Evolutionary conservation across 2,797 vertebrate species (phyloP), one percentile per base, ranked within the genome.

Genomic region (Neostethus bicornis): DNA sequence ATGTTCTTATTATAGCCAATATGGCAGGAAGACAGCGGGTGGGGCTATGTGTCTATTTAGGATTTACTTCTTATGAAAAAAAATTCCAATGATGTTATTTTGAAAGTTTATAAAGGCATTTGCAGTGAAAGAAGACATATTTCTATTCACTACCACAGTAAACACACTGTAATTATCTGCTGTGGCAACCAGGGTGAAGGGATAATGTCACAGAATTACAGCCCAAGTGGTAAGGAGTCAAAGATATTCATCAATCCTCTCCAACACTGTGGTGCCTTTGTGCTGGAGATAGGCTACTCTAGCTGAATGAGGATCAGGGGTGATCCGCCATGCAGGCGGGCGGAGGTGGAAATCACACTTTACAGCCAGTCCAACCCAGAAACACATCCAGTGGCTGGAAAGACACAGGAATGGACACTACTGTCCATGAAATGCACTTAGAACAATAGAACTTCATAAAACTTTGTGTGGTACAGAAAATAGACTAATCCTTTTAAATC

Each of bases 401-500:
- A 71, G 75, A 81, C 58, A 67, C 45, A 46, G 53, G 57, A 74
- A 68, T 62, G 70, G 76, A 83, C 78, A 59, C 70, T 65, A 66
- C 34, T 69, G 77, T 79, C 64, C 51, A 45, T 52, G 63, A 80
- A 68, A 57, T 70, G 61, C 64, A 75, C 59, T 83, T 72, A 69
- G 66, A 75, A 89, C 80, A 90, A 88, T 81, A 58, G 75, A 83
- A 83, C 83, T 87, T 87, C 88, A 88, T 87, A 76, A 85, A 89
- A 87, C 79, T 86, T 82, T 47, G 55, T 63, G 81, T 81, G 84
- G 90, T 88, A 85, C 84, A 83, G 73, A 81, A 87, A 88, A 85
- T 77, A 70, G 77, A 79, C 75, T 90, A 91, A 93, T 93, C 91
- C 88, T 56, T 83, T 77, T 74, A 87, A 90, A 90, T 88, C 90